A percentile compares a stretch with the other conserved stretches of the same genome.
phyloP scores from a whole-genome alignment of 2,113 vertebrate genomes.

The Toxostoma redivivum region DNA sequence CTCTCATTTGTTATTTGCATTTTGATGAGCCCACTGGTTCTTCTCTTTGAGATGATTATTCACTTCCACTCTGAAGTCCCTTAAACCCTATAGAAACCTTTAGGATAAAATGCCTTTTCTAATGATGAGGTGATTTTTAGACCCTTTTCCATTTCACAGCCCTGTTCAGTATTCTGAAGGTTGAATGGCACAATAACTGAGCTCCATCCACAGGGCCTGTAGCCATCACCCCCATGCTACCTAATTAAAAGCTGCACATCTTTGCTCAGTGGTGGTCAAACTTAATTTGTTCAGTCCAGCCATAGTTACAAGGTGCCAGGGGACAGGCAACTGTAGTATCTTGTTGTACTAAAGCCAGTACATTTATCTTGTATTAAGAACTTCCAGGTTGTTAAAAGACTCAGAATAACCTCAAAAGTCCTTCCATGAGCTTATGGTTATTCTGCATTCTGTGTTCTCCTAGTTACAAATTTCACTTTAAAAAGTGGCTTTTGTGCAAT shows the following conservation, averaged over 20 bases:
- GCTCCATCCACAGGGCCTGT: not conserved
- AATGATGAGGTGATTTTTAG: not conserved
- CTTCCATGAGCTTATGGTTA: not conserved
- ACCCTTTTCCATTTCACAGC: not conserved
- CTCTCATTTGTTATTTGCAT: constrained; percentile 24
- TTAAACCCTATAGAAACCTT: not conserved
- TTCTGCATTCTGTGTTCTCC: not conserved
- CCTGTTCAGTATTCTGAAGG: not conserved
- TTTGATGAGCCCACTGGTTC: constrained; percentile 23
- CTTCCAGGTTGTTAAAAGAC: not conserved
- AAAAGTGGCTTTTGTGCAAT: not conserved
- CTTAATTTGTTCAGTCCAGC: not conserved
- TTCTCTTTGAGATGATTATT: not conserved
- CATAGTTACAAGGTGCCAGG: not conserved
- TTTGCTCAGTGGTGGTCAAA: not conserved
- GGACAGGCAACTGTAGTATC: not conserved
- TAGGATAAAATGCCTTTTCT: not conserved
- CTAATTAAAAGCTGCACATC: not conserved
- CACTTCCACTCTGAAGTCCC: not conserved
- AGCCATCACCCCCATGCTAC: not conserved
- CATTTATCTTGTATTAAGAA: not conserved
- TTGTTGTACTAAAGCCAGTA: not conserved
- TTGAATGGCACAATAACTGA: not conserved
- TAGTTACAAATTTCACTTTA: not conserved
- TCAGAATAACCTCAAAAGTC: not conserved